phyloP scores from a whole-genome alignment of 1,140 invertebrate genomes.

The Drosophila insularis region DNA sequence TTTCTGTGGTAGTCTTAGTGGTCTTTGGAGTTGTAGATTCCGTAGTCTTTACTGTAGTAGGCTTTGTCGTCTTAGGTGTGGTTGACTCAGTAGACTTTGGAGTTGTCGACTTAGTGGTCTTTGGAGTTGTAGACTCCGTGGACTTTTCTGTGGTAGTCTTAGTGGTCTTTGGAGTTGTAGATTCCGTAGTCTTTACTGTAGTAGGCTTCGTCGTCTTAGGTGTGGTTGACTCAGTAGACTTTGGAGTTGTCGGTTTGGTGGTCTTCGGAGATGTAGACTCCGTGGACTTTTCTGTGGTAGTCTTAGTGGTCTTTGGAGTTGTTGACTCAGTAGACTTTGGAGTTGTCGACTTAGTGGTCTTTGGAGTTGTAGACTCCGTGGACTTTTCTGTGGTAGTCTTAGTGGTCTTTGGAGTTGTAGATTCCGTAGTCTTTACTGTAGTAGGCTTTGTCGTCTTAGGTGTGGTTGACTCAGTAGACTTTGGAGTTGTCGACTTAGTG shows the following conservation, averaged over 20 bases:
- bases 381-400: neutral
- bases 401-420: neutral
- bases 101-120: neutral
- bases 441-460: neutral
- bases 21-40: conserved; percentile 1
- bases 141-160: neutral
- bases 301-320: no score
- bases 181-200: no score
- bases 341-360: neutral
- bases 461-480: neutral
- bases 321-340: neutral
- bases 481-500: neutral
- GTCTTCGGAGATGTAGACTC: no score
- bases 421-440: neutral
- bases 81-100: neutral
- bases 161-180: neutral
- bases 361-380: neutral
- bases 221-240: neutral
- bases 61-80: neutral
- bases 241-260: neutral
- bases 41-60: no score
- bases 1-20: conserved; percentile 3
- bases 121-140: neutral
- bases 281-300: no score
- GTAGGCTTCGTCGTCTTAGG: neutral